A percentile compares a stretch with the other conserved stretches of the same genome.
Evolutionary conservation across 2,797 vertebrate species (phyloP).

Genomic region (Spheniscus humboldti): DNA sequence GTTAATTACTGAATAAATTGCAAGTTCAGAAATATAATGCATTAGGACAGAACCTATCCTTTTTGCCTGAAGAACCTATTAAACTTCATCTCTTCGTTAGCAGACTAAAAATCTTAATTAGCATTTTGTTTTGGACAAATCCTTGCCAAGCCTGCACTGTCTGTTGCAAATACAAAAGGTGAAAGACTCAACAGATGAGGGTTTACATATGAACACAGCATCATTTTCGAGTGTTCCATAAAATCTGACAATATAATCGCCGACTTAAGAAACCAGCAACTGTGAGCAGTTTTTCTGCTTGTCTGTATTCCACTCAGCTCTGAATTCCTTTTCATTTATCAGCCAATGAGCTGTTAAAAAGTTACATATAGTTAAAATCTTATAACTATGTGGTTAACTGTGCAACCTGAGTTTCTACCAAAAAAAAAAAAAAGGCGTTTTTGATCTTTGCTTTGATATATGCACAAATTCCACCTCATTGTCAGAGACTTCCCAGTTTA

Average conservation of each 20-base stretch:
- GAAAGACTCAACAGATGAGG: neutral
- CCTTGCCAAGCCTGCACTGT: slow-evolving; percentile 11
- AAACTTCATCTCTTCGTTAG: slow-evolving; percentile 52
- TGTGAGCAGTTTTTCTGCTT: neutral
- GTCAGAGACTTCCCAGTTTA: neutral
- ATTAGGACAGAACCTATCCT: slow-evolving; percentile 62
- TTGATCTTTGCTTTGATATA: neutral
- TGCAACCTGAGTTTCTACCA: neutral
- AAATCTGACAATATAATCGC: neutral
- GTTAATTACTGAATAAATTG: slow-evolving; percentile 70
- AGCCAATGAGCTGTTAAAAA: slow-evolving; percentile 7
- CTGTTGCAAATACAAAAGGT: slow-evolving; percentile 5
- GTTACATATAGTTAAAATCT: neutral
- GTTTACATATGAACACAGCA: neutral
- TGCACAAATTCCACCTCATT: neutral
- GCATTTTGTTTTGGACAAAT: slow-evolving; percentile 47
- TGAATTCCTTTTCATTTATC: neutral
- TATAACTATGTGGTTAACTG: neutral
- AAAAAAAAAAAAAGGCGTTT: neutral
- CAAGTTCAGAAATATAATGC: slow-evolving; percentile 29
- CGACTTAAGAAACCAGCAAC: neutral
- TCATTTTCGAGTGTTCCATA: neutral
- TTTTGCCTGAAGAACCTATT: slow-evolving; percentile 73
- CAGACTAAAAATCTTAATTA: slow-evolving; percentile 62
- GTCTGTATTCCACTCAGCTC: neutral